Evolutionary conservation across 2,797 vertebrate species (phyloP).

Genomic region (Enteromius argenteus): DNA sequence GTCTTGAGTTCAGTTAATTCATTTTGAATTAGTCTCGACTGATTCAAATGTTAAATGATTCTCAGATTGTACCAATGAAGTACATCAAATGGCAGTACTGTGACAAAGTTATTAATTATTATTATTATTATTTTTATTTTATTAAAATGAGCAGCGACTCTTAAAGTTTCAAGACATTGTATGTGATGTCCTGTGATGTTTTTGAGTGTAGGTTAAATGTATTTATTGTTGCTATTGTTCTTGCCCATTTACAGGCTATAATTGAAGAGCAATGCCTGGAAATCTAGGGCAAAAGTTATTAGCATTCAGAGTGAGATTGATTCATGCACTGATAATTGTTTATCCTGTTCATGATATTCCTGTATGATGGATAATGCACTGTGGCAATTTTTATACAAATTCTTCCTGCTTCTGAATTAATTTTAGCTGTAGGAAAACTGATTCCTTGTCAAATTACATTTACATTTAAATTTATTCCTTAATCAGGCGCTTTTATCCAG

Average conservation of each 20-base stretch:
- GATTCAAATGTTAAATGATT: background rate
- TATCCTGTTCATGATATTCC: background rate
- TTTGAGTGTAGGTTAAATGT: background rate
- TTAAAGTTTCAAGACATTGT: background rate
- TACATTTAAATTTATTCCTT: background rate
- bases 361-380: background rate
- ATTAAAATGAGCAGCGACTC: background rate
- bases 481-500: conserved; percentile 1
- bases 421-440: background rate
- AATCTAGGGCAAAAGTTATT: background rate
- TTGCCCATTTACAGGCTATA: background rate
- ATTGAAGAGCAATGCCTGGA: background rate
- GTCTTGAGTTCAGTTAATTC: background rate
- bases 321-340: conserved; percentile 1
- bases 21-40: background rate
- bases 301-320: background rate
- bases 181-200: background rate
- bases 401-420: background rate
- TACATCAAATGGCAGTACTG: background rate
- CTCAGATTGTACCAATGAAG: background rate
- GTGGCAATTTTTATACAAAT: background rate
- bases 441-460: conserved; percentile 29
- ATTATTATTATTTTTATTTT: too few relatives aligned
- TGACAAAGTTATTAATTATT: background rate
- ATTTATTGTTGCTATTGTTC: background rate